Evolutionary conservation across 2,888 invertebrate genomes (phyloP).

Genomic region (Erebia ligea): DNA sequence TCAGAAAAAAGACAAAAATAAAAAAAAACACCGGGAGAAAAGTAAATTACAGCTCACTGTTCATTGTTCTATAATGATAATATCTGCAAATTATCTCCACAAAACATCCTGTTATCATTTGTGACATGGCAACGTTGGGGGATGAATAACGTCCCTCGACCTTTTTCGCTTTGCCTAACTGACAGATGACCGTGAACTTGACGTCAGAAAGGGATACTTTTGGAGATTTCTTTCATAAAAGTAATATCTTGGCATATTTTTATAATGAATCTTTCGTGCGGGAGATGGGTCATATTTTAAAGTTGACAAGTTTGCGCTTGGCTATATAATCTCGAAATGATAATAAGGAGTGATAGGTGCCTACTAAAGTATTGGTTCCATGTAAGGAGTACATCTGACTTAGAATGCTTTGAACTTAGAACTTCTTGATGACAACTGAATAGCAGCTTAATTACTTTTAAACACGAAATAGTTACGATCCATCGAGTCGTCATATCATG

Average conservation of each 20-base stretch:
- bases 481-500: too few species aligned
- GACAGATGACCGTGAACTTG: constrained; percentile 30
- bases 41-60: background rate
- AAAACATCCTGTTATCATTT: constrained; percentile 18
- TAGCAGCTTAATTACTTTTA: too few species aligned
- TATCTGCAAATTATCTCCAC: constrained; percentile 15
- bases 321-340: too few species aligned
- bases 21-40: background rate
- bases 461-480: too few species aligned
- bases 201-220: constrained; percentile 21
- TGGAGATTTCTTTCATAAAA: constrained; percentile 16
- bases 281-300: background rate
- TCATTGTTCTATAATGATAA: background rate
- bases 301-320: background rate
- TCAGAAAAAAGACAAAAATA: background rate
- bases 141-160: constrained; percentile 23
- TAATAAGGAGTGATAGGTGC: too few species aligned
- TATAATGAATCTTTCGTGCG: background rate
- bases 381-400: too few species aligned
- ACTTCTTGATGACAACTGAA: too few species aligned
- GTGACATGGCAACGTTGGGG: constrained; percentile 15
- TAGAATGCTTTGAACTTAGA: too few species aligned
- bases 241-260: constrained; percentile 9
- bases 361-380: too few species aligned
- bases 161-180: constrained; percentile 14